A percentile compares a stretch with the other conserved stretches of the same genome.
These are phyloP conservation scores for Caenorhabditis remanei DNA, from an alignment of 1,140 invertebrate genomes.

Conservation along the genomic window DNA sequence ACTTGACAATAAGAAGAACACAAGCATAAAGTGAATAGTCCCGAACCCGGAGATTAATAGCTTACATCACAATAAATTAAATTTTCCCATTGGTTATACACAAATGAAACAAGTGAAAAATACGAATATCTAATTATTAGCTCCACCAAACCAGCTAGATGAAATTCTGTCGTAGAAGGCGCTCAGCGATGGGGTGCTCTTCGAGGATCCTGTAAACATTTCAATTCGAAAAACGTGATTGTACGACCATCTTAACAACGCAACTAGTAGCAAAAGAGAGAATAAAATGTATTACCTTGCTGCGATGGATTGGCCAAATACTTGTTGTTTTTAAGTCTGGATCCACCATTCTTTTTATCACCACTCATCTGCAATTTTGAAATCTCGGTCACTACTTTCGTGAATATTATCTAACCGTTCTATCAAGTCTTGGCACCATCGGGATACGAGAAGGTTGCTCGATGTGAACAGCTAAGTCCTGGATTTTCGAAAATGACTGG, in stretches of 20 bases:
- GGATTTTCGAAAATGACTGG: conserved; percentile 38
- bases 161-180: conserved; percentile 45
- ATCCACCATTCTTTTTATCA: conserved; percentile 44
- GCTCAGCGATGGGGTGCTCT: conserved; percentile 44
- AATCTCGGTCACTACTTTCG: not conserved
- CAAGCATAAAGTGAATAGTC: not conserved
- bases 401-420: conserved; percentile 29
- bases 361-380: conserved; percentile 37
- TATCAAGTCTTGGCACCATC: conserved; percentile 58
- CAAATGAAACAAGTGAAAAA: not conserved
- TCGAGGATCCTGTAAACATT: conserved; percentile 4
- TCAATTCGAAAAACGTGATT: no score
- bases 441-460: conserved; percentile 58
- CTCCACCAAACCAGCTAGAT: conserved; percentile 46
- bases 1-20: not conserved
- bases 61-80: conserved; percentile 17
- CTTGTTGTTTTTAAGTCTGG: conserved; percentile 54
- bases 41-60: not conserved
- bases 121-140: not conserved
- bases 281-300: not conserved
- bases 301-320: conserved; percentile 51
- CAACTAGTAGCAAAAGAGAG: no score
- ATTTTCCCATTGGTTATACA: conserved; percentile 1
- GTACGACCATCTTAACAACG: no score
- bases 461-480: conserved; percentile 32